phyloP scores from a whole-genome alignment of 2,113 vertebrate species.

The Nesoenas mayeri region DNA sequence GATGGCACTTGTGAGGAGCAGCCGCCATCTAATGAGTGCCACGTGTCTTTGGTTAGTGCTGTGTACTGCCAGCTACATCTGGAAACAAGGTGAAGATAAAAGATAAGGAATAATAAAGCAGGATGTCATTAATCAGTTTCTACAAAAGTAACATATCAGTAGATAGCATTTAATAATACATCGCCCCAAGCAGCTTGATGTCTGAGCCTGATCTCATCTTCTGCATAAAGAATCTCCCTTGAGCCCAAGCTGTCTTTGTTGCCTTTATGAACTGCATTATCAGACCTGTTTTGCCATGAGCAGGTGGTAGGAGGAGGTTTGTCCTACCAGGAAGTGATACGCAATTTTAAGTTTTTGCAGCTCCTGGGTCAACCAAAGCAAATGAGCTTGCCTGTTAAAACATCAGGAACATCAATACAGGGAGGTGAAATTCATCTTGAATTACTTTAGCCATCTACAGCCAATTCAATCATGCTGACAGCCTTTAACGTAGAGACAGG shows the following conservation, averaged over 20 bases:
- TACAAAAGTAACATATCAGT: neutral
- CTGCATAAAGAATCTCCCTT: slow-evolving; percentile 20
- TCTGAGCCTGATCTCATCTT: slow-evolving; percentile 28
- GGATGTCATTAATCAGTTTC: slow-evolving; percentile 44
- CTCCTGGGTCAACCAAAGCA: neutral
- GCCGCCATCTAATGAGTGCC: slow-evolving; percentile 47
- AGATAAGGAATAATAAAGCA: slow-evolving; percentile 42
- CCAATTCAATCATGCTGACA: neutral
- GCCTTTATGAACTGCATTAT: neutral
- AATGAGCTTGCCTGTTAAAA: neutral
- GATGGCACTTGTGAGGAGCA: slow-evolving; percentile 36
- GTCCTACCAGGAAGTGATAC: neutral
- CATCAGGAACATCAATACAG: neutral
- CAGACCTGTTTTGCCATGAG: neutral
- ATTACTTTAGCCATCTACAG: neutral
- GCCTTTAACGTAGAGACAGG: neutral
- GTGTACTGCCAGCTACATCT: neutral
- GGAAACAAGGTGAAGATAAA: slow-evolving; percentile 51
- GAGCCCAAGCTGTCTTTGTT: slow-evolving; percentile 7
- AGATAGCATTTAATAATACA: slow-evolving; percentile 53
- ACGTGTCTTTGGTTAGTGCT: neutral
- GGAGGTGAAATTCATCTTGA: too few species aligned
- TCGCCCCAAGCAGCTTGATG: neutral
- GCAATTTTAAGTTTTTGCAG: neutral
- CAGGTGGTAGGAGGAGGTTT: neutral